These are phyloP conservation scores for Labeo rohita DNA, from an alignment of 2,113 vertebrate genomes.

Conservation along the genomic window DNA sequence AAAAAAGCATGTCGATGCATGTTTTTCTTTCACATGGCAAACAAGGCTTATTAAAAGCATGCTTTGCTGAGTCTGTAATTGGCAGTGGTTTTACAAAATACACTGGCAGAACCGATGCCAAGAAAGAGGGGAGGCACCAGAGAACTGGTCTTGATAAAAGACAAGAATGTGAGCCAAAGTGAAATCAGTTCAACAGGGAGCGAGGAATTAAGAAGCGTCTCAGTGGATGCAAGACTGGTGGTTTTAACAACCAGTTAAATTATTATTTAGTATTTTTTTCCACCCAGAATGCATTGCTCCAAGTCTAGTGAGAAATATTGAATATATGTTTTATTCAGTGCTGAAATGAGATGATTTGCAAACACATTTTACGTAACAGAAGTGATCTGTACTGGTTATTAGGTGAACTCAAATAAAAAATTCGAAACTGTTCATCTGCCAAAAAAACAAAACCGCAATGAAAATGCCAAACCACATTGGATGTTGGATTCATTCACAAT, in stretches of 20 bases:
- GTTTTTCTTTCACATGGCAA: constrained; percentile 24
- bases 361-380: neutral
- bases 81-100: neutral
- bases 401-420: neutral
- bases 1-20: neutral
- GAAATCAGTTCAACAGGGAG: constrained; percentile 35
- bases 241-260: no score
- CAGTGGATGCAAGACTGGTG: neutral
- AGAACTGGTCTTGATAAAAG: constrained; percentile 1
- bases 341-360: neutral
- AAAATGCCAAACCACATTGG: neutral
- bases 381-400: neutral
- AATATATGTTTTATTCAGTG: no score
- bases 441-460: neutral
- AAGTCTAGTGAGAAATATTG: neutral
- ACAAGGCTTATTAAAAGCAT: constrained; percentile 33
- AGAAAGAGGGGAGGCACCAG: neutral
- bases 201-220: constrained; percentile 19
- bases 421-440: neutral
- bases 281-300: neutral
- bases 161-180: constrained; percentile 8
- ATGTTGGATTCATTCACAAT: neutral
- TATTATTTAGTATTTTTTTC: neutral
- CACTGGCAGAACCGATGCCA: neutral
- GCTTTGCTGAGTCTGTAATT: constrained; percentile 38